Evolutionary conservation across 2,888 invertebrate genomes (phyloP).

Genomic region (Macrophya annulata): DNA sequence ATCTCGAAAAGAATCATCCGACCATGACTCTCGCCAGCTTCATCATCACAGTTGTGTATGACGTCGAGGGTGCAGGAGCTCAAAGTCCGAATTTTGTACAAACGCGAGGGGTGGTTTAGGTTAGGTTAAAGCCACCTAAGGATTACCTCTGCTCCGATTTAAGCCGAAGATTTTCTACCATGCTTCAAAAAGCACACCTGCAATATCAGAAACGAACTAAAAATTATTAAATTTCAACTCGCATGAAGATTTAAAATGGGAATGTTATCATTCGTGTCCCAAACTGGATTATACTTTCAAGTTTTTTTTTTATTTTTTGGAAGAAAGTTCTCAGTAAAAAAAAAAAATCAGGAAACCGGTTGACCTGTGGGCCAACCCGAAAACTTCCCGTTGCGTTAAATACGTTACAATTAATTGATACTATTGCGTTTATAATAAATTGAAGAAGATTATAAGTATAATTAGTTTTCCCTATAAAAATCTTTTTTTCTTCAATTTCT

Average conservation of each 20-base stretch:
- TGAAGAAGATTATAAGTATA: too few species aligned
- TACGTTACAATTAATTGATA: too few species aligned
- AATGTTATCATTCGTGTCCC: too few species aligned
- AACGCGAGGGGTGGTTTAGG: background rate
- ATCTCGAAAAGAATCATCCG: slow-evolving; percentile 61
- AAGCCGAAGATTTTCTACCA: slow-evolving; percentile 65
- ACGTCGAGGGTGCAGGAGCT: slow-evolving; percentile 44
- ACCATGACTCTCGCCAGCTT: slow-evolving; percentile 64
- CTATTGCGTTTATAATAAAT: too few species aligned
- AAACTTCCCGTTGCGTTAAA: too few species aligned
- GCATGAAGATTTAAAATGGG: background rate
- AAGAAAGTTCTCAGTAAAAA: too few species aligned
- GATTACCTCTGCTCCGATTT: slow-evolving; percentile 38
- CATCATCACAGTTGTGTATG: slow-evolving; percentile 53
- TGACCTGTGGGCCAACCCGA: too few species aligned
- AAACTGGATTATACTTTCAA: too few species aligned
- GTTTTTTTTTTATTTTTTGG: too few species aligned
- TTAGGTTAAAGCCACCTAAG: background rate
- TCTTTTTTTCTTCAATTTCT: too few species aligned
- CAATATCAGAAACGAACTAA: slow-evolving; percentile 53
- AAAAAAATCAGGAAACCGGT: too few species aligned
- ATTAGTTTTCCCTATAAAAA: too few species aligned
- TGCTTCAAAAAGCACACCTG: slow-evolving; percentile 71
- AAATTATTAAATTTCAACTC: background rate
- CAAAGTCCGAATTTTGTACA: background rate